A percentile compares a stretch with the other conserved stretches of the same genome.
phyloP scores from a whole-genome alignment of 2,797 vertebrate genomes.

The Eutrigla gurnardus region DNA sequence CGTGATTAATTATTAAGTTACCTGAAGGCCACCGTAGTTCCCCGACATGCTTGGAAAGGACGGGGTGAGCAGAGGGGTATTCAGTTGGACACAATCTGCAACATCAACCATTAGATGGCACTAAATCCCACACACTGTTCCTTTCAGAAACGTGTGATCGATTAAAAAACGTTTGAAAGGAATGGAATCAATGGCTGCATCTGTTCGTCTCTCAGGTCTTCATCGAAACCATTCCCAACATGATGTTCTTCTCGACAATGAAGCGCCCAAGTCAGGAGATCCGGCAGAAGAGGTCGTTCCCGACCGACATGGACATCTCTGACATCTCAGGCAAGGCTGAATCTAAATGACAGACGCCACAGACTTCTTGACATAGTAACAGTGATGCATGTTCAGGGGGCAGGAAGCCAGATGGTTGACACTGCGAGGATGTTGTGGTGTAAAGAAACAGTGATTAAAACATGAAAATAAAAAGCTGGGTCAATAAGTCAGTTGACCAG shows the following conservation, averaged over 20 bases:
- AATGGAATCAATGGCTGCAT: neutral
- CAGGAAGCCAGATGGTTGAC: neutral
- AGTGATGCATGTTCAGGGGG: neutral
- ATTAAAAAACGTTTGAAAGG: neutral
- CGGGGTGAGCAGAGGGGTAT: too few species aligned
- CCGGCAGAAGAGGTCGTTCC: constrained; percentile 87
- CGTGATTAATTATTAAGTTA: too few species aligned
- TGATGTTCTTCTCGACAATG: constrained; percentile 99
- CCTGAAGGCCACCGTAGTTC: too few species aligned
- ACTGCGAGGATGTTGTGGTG: neutral
- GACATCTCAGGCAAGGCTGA: constrained; percentile 88
- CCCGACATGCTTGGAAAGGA: too few species aligned
- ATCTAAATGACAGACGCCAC: neutral
- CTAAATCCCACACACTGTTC: too few species aligned
- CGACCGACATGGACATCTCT: constrained; percentile 94
- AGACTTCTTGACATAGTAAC: neutral
- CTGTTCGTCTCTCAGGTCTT: constrained; percentile 84
- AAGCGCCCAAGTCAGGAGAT: constrained; percentile 93
- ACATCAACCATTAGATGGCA: too few species aligned
- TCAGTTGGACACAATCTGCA: too few species aligned
- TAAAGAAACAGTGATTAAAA: neutral
- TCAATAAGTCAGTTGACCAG: neutral
- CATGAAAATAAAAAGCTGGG: neutral
- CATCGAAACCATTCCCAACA: constrained; percentile 94
- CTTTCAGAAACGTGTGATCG: neutral